Evolutionary conservation across 2,888 invertebrate genomes (phyloP), one percentile per base, ranked within the genome.

Genomic region (Napeogenes sylphis): DNA sequence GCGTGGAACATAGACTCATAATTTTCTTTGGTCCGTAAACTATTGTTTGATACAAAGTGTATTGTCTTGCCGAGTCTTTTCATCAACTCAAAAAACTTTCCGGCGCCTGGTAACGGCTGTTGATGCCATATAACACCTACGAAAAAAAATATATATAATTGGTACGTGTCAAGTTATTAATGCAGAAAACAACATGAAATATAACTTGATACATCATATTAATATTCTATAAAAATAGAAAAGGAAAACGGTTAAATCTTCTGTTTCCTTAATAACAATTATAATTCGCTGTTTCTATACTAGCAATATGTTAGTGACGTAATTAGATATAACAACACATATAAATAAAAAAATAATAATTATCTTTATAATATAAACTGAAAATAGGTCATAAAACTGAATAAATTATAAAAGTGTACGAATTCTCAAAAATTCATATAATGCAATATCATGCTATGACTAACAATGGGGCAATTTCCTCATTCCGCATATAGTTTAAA

Each of bases 101-200:
- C 80, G 0, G 85, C 81, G 0, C 90, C 91, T 12, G 85, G 82
- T 8, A 92, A 70, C 0, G 89, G 81, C 0, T 68, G 60, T 45
- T 69, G 71, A 2, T 74, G 58, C 84, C 92, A 92, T 67, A 93
- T 73, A 0, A 93, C 93, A 63, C 93, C 93, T 93, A 56, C 8
- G 64, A 5, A 55, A 47, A 59, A 21, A 54, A n/a, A 21, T n/a
- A n/a, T n/a, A 45, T 14, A 14, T 56, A 56, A 13, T 45, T 45
- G 5, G 38, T 38, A 38, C 8, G 8, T 38, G 3, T 42, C 8
- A 42, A 42, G 10, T 10, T 10, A 42, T 10, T 10, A 10, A 42
- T 42, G 8, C 10, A 10, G 10, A 42, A 10, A 10, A 42, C 12
- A 42, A 42, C 10, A 42, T 42, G 8, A 42, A 42, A 10, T 10